Evolutionary conservation across 2,797 vertebrate species (phyloP), one percentile per base, ranked within the genome.

Genomic region (Perodicticus potto): DNA sequence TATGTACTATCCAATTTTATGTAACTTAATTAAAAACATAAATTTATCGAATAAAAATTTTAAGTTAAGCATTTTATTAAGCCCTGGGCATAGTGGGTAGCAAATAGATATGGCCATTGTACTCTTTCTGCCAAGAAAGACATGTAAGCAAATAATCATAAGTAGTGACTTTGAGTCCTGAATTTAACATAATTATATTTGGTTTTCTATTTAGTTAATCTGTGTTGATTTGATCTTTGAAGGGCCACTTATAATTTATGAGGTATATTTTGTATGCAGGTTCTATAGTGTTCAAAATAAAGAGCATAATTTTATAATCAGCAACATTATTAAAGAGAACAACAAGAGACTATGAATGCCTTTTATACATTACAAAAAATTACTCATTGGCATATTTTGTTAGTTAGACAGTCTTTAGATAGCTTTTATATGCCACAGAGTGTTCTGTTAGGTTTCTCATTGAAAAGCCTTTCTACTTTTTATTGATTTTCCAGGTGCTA

Each of bases 401-500:
- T 92, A 73, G 85, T 92, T 57, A 43, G 40, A 49, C 13, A 65
- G 6, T 86, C 65, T 80, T 74, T 83, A 82, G 92, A 82, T 85
- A 74, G 4, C 22, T 89, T 89, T 89, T 67, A 87, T 40, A 67
- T 88, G 22, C 70, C 27, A 80, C 6, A 72, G 27, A 40, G 4
- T 70, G 3, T 80, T 88, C 37, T 91, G 83, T 1, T 55, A 55
- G 34, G 5, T 37, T 85, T 93, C 69, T 53, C 69, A 55, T 72
- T 95, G 69, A 93, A 84, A 95, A 93, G 29, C 11, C 57, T 86
- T 93, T 93, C 34, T 55, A 27, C 16, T 81, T 89, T 93, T 92
- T 92, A 96, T 89, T 97, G 86, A 96, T 95, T 74, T 72, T 49
- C 82, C 73, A 85, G 2, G 1, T 96, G 37, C 12, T 78, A 91